A percentile compares a stretch with the other conserved stretches of the same genome.
Conservation (phyloP, 2,888 invertebrate genomes). For the Epirrhoe alternata region DNA sequence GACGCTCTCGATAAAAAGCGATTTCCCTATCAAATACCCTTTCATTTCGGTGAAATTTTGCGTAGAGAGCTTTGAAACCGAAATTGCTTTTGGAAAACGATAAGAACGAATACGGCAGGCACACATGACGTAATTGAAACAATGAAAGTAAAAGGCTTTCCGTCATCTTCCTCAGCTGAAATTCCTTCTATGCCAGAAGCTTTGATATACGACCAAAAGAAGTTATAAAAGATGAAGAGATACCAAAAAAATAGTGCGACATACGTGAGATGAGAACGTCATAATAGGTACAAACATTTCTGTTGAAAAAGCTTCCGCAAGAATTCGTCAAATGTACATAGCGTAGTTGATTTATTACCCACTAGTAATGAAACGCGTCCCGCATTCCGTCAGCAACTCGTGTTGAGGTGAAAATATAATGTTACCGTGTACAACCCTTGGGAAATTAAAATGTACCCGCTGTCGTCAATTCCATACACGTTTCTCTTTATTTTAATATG, state of each 20-base stretch:
- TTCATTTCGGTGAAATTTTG: conserved; percentile 59
- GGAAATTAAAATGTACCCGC: conserved; percentile 40
- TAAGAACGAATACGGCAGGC: conserved; percentile 40
- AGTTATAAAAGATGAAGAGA: background rate
- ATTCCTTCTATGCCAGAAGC: background rate
- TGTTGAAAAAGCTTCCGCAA: conserved; percentile 4
- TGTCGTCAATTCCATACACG: conserved; percentile 25
- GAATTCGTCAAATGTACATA: conserved; percentile 18
- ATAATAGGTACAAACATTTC: conserved; percentile 1
- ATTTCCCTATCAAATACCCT: conserved; percentile 55
- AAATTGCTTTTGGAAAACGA: conserved; percentile 60
- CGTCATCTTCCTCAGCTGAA: background rate
- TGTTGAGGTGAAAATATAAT: conserved; percentile 36
- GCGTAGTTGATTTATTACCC: conserved; percentile 28
- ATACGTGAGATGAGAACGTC: background rate
- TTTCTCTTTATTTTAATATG: conserved; percentile 37
- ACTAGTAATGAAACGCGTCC: conserved; percentile 27
- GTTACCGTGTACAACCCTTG: conserved; percentile 26
- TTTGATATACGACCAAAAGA: background rate
- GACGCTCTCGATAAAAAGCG: conserved; percentile 40
- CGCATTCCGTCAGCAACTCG: conserved; percentile 24
- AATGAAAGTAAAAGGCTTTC: conserved; percentile 39
- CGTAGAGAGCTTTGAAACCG: conserved; percentile 53
- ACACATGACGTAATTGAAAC: conserved; percentile 48
- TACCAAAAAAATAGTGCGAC: background rate